Conservation (phyloP, 1,140 invertebrate species). For the Chironomus striatipennis region DNA sequence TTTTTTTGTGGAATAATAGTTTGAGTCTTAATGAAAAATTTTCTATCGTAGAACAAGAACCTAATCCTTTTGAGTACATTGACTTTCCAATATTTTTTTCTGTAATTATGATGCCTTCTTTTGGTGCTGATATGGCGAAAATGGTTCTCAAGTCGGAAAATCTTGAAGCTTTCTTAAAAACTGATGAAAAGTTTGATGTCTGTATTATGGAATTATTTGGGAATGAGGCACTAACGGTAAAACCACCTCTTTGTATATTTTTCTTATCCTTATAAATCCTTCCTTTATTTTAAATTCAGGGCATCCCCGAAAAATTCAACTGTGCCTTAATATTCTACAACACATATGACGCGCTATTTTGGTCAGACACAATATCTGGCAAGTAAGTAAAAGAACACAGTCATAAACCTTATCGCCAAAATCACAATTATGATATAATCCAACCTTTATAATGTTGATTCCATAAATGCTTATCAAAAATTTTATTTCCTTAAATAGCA, state of each 20-base stretch:
- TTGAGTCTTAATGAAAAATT: not conserved
- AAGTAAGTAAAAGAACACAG: slow-evolving; percentile 17
- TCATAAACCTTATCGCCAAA: not conserved
- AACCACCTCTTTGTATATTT: too few relatives aligned
- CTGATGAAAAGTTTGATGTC: slow-evolving; percentile 29
- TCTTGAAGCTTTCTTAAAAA: slow-evolving; percentile 38
- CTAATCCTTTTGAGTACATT: not conserved
- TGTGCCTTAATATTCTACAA: slow-evolving; percentile 36
- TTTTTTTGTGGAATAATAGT: not conserved
- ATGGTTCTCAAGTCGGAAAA: slow-evolving; percentile 35
- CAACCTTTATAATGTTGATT: not conserved
- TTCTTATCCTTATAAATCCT: not conserved
- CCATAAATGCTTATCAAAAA: not conserved
- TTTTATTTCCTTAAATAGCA: slow-evolving; percentile 34
- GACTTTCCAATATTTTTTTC: not conserved
- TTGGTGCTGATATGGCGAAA: slow-evolving; percentile 35
- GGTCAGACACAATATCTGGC: slow-evolving; percentile 38
- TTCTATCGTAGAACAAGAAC: not conserved
- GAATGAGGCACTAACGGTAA: slow-evolving; percentile 25
- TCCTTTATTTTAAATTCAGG: not conserved
- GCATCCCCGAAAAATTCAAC: not conserved
- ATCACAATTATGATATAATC: too few relatives aligned
- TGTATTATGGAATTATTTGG: slow-evolving; percentile 41
- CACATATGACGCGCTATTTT: slow-evolving; percentile 36
- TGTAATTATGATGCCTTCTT: not conserved